Evolutionary conservation across 2,113 vertebrate genomes (phyloP).

Genomic region (Oncorhynchus mykiss): DNA sequence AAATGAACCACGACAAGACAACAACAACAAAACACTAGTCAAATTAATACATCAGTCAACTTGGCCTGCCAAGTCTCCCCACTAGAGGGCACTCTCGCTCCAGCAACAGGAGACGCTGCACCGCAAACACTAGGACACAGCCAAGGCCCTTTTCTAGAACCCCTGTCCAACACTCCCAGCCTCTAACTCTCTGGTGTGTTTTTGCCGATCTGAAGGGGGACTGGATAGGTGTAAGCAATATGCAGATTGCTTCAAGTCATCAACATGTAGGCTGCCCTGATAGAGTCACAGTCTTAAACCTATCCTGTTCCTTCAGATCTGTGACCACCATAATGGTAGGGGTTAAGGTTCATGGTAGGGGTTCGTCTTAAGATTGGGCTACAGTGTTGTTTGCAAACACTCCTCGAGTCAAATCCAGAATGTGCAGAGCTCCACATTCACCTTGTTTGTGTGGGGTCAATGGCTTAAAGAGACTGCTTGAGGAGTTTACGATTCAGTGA

Average conservation of each 20-base stretch:
- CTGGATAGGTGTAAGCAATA: not conserved
- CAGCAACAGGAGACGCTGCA: conserved; percentile 52
- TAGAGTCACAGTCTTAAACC: no score
- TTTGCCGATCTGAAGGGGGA: not conserved
- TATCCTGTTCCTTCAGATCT: no score
- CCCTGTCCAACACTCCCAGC: no score
- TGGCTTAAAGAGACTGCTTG: not conserved
- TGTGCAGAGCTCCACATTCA: not conserved
- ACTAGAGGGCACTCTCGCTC: conserved; percentile 69
- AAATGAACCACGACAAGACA: conserved; percentile 59
- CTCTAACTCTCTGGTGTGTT: not conserved
- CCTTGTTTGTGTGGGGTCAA: conserved; percentile 6
- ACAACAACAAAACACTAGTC: conserved; percentile 14
- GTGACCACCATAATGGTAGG: no score
- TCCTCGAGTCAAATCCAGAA: conserved; percentile 60
- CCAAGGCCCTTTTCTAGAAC: not conserved
- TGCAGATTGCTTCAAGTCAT: no score
- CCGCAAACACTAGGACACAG: conserved; percentile 65
- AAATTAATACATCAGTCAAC: conserved; percentile 62
- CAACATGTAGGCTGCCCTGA: no score
- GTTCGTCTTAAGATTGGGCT: not conserved
- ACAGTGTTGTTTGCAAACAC: conserved; percentile 9
- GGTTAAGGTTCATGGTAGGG: not conserved
- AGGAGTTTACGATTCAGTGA: not conserved
- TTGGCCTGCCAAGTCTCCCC: conserved; percentile 87